phyloP scores from a whole-genome alignment of 2,113 vertebrate genomes.

The Hipposideros armiger region DNA sequence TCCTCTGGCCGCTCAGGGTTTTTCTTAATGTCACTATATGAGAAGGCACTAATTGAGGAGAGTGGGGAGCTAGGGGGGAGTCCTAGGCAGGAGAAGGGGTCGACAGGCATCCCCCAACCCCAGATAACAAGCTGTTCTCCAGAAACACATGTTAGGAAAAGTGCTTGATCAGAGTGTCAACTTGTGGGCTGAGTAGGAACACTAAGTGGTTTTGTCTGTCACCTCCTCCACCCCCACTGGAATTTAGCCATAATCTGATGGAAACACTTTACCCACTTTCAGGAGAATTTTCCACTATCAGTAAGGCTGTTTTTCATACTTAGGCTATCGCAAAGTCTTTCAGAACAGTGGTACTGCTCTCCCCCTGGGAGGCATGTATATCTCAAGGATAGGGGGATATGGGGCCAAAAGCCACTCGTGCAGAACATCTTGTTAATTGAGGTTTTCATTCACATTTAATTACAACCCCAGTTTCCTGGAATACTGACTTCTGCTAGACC shows the following conservation, averaged over 20 bases:
- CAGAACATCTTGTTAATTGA: background rate
- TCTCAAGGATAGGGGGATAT: background rate
- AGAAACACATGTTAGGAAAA: slow-evolving; percentile 67
- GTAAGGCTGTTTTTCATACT: slow-evolving; percentile 66
- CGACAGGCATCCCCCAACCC: background rate
- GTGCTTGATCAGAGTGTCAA: slow-evolving; percentile 71
- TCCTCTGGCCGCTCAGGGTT: background rate
- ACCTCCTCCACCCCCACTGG: slow-evolving; percentile 72
- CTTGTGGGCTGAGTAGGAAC: slow-evolving; percentile 45
- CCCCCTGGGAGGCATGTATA: background rate
- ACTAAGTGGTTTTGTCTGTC: slow-evolving; percentile 81
- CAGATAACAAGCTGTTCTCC: slow-evolving; percentile 66
- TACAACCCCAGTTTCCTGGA: background rate
- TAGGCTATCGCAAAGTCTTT: slow-evolving; percentile 75
- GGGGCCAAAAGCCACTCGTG: background rate
- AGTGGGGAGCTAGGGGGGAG: fast-evolving
- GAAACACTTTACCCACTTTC: slow-evolving; percentile 70
- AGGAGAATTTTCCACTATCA: slow-evolving; percentile 70
- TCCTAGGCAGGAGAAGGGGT: background rate
- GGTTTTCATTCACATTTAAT: background rate
- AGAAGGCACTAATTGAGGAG: background rate
- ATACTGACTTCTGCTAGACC: background rate
- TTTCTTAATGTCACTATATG: background rate
- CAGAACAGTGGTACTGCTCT: background rate
- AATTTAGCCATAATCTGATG: slow-evolving; percentile 74